Evolutionary conservation across 37 sponge, comb jelly and placozoan species (phyloP).

Genomic region (Dysidea cf. avara): DNA sequence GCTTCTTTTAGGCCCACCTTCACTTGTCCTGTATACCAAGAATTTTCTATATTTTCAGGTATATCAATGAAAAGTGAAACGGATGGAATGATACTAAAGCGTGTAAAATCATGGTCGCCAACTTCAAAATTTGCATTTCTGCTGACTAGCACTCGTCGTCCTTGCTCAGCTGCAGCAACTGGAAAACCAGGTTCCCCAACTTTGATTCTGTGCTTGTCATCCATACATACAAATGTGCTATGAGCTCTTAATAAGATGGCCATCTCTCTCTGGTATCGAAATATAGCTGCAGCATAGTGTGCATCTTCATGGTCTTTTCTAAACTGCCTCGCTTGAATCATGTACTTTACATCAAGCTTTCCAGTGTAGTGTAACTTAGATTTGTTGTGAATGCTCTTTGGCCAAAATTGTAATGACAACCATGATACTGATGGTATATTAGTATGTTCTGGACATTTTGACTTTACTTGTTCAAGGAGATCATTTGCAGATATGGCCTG

Average conservation of each 20-base stretch:
- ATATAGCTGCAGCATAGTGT: constrained; percentile 50
- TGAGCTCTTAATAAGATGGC: constrained; percentile 17
- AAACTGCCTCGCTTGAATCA: constrained; percentile 42
- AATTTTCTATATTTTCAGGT: constrained; percentile 27
- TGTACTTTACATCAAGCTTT: constrained; percentile 26
- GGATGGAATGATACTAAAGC: constrained; percentile 40
- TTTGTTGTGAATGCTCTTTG: constrained; percentile 20
- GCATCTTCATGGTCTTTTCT: constrained; percentile 26
- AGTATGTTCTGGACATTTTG: no score
- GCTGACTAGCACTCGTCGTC: constrained; percentile 17
- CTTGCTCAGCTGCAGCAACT: constrained; percentile 55
- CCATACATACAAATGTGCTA: constrained; percentile 23
- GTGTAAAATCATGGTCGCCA: no score
- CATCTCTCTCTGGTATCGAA: constrained; percentile 41
- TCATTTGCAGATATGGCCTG: constrained; percentile 2
- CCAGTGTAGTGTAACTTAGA: constrained; percentile 47
- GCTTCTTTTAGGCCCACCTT: constrained; percentile 43
- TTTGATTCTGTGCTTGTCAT: no score
- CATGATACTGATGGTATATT: no score
- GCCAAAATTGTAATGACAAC: constrained; percentile 54
- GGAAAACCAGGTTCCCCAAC: no score
- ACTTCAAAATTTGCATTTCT: constrained; percentile 56
- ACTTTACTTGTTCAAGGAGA: constrained; percentile 5
- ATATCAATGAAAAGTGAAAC: constrained; percentile 44
- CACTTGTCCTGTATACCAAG: constrained; percentile 47